A percentile compares a stretch with the other conserved stretches of the same genome.
Evolutionary conservation across 2,113 vertebrate species (phyloP).

Genomic region (Dasyurus viverrinus): DNA sequence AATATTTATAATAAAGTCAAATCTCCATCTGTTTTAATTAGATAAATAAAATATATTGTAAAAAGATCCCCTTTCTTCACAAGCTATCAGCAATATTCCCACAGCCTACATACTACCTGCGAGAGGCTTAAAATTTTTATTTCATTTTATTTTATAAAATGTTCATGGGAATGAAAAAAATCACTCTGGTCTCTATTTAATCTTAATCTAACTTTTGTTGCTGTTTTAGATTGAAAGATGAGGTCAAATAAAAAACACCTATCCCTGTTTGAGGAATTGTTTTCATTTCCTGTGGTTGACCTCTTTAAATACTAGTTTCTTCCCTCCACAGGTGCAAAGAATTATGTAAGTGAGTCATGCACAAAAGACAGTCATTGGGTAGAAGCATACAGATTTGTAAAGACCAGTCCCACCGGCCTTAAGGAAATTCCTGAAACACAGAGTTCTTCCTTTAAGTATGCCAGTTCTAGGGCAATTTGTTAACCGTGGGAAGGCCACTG

Average conservation of each 20-base stretch:
- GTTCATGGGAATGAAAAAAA: constrained; percentile 8
- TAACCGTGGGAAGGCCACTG: not conserved
- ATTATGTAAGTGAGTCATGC: not conserved
- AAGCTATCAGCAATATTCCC: not conserved
- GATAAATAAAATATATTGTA: not conserved
- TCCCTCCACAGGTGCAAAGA: not conserved
- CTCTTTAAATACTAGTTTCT: not conserved
- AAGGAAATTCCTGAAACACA: not conserved
- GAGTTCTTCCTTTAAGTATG: not conserved
- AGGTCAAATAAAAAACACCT: not conserved
- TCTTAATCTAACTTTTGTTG: not conserved
- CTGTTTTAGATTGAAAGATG: not conserved
- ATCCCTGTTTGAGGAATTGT: not conserved
- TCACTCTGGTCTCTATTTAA: not conserved
- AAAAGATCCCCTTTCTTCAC: not conserved
- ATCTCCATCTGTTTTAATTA: not conserved
- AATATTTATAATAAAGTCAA: not conserved
- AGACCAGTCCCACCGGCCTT: not conserved
- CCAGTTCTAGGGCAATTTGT: not conserved
- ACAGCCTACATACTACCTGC: not conserved
- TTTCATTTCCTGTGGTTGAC: not conserved
- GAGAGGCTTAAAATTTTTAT: not conserved
- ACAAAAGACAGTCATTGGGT: not conserved
- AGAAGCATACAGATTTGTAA: not conserved
- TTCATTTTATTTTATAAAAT: not conserved